phyloP scores from a whole-genome alignment of 2,113 vertebrate species.

The Erythrocercus mccallii region DNA sequence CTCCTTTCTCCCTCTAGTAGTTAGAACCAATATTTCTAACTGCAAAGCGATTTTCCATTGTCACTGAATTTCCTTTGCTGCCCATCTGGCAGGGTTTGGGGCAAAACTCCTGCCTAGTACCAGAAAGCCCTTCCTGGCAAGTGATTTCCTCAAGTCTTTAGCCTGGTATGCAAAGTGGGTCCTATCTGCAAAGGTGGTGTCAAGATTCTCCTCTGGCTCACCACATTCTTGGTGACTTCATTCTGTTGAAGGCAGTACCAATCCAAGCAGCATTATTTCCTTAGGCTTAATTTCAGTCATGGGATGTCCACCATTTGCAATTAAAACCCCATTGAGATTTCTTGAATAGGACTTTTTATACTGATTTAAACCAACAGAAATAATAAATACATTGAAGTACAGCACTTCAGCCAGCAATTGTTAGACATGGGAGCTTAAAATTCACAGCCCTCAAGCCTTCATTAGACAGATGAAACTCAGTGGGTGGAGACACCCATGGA shows the following conservation, averaged over 20 bases:
- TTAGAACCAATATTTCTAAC: not conserved
- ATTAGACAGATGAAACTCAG: slow-evolving; percentile 28
- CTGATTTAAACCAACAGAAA: slow-evolving; percentile 10
- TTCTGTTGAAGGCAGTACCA: not conserved
- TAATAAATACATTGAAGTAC: not conserved
- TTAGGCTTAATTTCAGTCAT: not conserved
- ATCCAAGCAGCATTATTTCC: not conserved
- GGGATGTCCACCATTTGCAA: not conserved
- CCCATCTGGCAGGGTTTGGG: not conserved
- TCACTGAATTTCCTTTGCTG: not conserved
- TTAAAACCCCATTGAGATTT: not conserved
- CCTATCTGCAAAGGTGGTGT: not conserved
- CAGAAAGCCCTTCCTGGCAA: not conserved
- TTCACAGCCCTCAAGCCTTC: slow-evolving; percentile 10
- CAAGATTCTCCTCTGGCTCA: not conserved
- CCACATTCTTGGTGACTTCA: not conserved
- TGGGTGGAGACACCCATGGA: slow-evolving; percentile 18
- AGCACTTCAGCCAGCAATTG: not conserved
- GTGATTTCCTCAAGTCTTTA: not conserved
- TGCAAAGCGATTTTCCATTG: not conserved
- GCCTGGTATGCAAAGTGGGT: not conserved
- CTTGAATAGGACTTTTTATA: not conserved
- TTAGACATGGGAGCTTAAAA: not conserved
- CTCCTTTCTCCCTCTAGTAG: not conserved
- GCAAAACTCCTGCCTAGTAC: not conserved